phyloP scores from a whole-genome alignment of 2,888 invertebrate genomes.

The Hemithea aestivaria region DNA sequence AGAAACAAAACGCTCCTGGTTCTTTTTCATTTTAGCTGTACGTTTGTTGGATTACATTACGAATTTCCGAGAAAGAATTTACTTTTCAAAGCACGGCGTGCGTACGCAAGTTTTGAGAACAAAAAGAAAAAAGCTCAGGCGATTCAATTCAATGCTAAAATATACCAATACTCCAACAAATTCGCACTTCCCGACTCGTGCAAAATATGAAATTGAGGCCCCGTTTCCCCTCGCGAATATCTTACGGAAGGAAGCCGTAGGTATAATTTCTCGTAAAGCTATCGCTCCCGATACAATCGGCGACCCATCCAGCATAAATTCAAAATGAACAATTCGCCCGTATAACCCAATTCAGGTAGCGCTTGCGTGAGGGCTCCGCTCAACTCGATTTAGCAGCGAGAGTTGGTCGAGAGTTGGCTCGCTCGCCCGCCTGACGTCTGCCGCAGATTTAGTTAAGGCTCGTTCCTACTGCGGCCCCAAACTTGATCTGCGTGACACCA shows the following conservation, averaged over 20 bases:
- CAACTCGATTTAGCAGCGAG: slow-evolving; percentile 38
- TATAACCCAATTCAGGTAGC: slow-evolving; percentile 28
- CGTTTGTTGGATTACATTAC: no score
- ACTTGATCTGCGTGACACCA: slow-evolving; percentile 10
- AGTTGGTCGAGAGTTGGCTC: slow-evolving; percentile 14
- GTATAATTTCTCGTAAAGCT: slow-evolving; percentile 10
- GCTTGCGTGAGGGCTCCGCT: slow-evolving; percentile 16
- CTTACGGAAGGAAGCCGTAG: slow-evolving; percentile 6
- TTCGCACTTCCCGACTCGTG: neutral
- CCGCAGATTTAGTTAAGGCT: slow-evolving; percentile 35
- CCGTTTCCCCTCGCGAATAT: slow-evolving; percentile 1
- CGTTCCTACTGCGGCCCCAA: slow-evolving; percentile 5
- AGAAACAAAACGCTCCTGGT: no score
- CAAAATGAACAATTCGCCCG: slow-evolving; percentile 27
- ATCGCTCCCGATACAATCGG: slow-evolving; percentile 13
- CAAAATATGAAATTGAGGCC: slow-evolving; percentile 5
- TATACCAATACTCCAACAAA: slow-evolving; percentile 1
- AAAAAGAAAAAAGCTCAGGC: no score
- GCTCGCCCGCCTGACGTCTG: slow-evolving; percentile 12
- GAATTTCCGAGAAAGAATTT: no score
- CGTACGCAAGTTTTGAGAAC: no score
- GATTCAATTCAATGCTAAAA: no score
- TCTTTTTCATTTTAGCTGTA: no score
- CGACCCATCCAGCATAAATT: slow-evolving; percentile 18
- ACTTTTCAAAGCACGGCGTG: no score